Conservation (phyloP, 2,888 invertebrate genomes). For the Ectemnius cavifrons region DNA sequence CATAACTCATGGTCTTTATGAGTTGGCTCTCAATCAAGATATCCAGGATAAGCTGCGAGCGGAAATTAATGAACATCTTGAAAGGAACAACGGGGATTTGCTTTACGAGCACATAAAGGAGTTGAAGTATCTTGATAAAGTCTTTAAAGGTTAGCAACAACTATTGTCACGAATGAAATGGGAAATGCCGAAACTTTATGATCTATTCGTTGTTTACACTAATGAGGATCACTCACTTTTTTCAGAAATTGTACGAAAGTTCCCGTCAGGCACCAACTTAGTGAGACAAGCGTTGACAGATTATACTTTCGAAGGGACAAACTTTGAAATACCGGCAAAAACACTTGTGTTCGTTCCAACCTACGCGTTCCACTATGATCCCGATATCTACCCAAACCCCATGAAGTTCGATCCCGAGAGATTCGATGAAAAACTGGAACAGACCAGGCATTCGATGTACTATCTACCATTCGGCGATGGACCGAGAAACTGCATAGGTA, state of each 20-base stretch:
- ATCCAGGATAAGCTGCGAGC: constrained; percentile 60
- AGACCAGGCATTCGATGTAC: constrained; percentile 60
- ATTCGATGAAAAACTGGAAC: constrained; percentile 60
- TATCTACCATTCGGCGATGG: constrained; percentile 70
- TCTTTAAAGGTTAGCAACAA: constrained; percentile 68
- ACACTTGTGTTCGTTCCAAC: constrained; percentile 56
- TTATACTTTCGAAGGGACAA: constrained; percentile 59
- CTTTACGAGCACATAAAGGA: constrained; percentile 75
- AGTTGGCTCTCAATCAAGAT: constrained; percentile 58
- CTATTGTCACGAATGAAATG: too few species aligned
- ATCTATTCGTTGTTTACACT: too few species aligned
- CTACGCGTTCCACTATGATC: constrained; percentile 60
- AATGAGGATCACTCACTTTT: not conserved
- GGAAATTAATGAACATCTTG: constrained; percentile 54
- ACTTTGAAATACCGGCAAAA: constrained; percentile 55
- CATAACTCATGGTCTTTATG: constrained; percentile 62
- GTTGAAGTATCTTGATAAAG: constrained; percentile 77
- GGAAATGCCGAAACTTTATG: too few species aligned
- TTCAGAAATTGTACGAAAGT: constrained; percentile 77
- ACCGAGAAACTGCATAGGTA: constrained; percentile 72
- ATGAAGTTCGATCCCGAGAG: constrained; percentile 66
- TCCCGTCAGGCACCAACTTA: constrained; percentile 73
- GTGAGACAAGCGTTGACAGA: constrained; percentile 62
- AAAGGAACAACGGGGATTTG: constrained; percentile 67
- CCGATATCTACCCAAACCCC: constrained; percentile 63